phyloP scores from a whole-genome alignment of 2,113 vertebrate species.

The Microtus pennsylvanicus region DNA sequence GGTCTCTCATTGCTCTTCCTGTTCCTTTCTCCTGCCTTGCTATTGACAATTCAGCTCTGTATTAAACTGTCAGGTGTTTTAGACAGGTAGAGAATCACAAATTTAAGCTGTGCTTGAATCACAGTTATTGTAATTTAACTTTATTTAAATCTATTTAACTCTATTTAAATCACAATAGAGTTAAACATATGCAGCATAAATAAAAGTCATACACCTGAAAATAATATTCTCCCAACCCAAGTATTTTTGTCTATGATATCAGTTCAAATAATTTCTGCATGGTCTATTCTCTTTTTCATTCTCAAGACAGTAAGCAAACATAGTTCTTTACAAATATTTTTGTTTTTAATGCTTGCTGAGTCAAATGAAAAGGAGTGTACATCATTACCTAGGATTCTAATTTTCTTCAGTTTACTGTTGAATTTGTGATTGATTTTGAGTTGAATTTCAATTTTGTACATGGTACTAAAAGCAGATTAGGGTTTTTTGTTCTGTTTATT shows the following conservation, averaged over 20 bases:
- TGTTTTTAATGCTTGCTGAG: neutral
- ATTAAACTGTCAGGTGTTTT: too few relatives aligned
- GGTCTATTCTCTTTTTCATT: neutral
- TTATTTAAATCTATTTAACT: too few relatives aligned
- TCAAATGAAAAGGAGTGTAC: neutral
- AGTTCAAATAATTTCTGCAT: neutral
- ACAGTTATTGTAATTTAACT: too few relatives aligned
- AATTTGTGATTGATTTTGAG: neutral
- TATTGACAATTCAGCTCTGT: too few relatives aligned
- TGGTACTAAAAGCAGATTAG: neutral
- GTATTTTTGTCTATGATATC: neutral
- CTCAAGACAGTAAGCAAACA: neutral
- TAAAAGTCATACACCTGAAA: too few relatives aligned
- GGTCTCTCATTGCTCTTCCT: too few relatives aligned
- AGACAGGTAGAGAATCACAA: too few relatives aligned
- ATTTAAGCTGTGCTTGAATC: too few relatives aligned
- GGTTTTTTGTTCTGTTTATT: neutral
- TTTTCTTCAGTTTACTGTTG: neutral
- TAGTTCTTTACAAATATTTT: neutral
- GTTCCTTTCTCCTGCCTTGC: too few relatives aligned
- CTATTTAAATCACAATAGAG: too few relatives aligned
- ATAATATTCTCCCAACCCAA: too few relatives aligned
- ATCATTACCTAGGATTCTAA: neutral
- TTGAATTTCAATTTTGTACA: constrained; percentile 5
- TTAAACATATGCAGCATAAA: too few relatives aligned